These are phyloP conservation scores for Tetragnatha versicolor DNA, from an alignment of 1,140 invertebrate genomes.

Conservation along the genomic window DNA sequence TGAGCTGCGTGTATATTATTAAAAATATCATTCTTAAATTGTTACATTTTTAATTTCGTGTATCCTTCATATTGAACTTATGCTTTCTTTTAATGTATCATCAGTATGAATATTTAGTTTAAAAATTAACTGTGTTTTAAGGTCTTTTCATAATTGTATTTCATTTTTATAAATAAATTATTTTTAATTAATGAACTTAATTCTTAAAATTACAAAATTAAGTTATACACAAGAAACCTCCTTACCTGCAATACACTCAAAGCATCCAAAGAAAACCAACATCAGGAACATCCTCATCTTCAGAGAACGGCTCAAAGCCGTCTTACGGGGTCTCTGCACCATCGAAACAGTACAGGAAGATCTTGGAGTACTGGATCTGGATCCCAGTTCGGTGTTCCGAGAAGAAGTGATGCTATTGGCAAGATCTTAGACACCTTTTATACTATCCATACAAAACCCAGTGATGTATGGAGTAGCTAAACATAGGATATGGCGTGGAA, in stretches of 20 bases:
- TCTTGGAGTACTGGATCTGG: no score
- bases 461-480: neutral
- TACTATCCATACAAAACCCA: neutral
- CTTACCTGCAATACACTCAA: slow-evolving; percentile 1
- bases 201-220: neutral
- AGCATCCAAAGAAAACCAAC: neutral
- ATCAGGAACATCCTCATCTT: neutral
- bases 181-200: neutral
- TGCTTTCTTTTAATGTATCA: no score
- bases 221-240: neutral
- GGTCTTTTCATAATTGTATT: neutral
- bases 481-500: neutral
- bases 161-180: neutral
- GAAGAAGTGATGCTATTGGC: no score
- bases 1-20: no score
- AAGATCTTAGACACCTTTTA: neutral
- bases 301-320: neutral
- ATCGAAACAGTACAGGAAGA: neutral
- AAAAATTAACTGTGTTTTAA: no score
- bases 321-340: neutral
- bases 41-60: no score
- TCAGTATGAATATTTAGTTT: no score
- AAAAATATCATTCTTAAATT: no score
- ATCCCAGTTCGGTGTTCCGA: no score
- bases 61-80: no score